Evolutionary conservation across 2,113 vertebrate species (phyloP), one percentile per base, ranked within the genome.

Genomic region (Sylvia atricapilla): DNA sequence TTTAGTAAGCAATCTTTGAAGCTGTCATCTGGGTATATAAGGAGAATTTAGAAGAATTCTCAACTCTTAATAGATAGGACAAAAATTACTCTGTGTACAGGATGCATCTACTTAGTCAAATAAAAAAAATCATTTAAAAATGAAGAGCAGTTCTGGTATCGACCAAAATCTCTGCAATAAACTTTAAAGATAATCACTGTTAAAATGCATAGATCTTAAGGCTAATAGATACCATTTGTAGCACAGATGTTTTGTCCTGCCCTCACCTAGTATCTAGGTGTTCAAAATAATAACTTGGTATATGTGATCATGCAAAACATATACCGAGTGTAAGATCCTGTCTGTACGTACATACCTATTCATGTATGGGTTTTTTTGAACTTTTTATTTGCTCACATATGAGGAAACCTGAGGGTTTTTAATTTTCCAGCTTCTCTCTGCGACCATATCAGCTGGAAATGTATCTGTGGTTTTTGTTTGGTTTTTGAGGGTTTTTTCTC

Each of bases 381-480:
- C 30, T 84, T 93, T 90, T 56, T 20, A 82, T 77, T 85, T 91
- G 37, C 58, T 69, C 56, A 33, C 9, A 17, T 23, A 6, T 47
- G 88, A 23, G 27, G 21, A 77, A 67, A 85, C 17, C 8, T 70
- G 35, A 1, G 9, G 4, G 1, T 46, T 91, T 93, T 47, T 87
- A 7, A 18, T 80, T 95, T 91, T 70, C 59, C 75, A 88, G 55
- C 55, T 93, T 95, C 90, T 67, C 47, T 67, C 27, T 79, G 25
- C 22, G 52, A 39, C 59, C 2, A 0, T 47, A 83, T 87, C 55
- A 94, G 60, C 78, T 95, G 78, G 85, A 88, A 90, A 77, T 39
- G 28, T 50, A 33, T 0, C 0, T 74, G 35, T 27, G 23, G 23
- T 11, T n/a, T 90, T 15, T 10, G 35, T 12, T 55, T 63, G 15